A percentile compares a stretch with the other conserved stretches of the same genome.
Evolutionary conservation across 2,888 invertebrate genomes (phyloP).

Genomic region (Thera obeliscata): DNA sequence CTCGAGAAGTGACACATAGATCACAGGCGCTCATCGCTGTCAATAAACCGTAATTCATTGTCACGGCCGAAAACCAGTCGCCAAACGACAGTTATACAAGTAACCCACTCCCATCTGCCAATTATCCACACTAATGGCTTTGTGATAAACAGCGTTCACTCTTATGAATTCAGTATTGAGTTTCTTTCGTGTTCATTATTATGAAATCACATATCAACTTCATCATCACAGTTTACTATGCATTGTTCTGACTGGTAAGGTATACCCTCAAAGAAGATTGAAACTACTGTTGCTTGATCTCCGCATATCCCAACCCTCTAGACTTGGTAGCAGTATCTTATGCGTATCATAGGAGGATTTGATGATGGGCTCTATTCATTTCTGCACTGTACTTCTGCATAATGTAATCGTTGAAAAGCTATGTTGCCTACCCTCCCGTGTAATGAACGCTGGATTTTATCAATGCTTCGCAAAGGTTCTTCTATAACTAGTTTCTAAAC

Average conservation of each 20-base stretch:
- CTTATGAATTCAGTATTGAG: not conserved
- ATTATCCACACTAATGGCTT: conserved; percentile 32
- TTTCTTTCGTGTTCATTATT: not conserved
- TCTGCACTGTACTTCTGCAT: too few species aligned
- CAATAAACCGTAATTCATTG: conserved; percentile 30
- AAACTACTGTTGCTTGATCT: too few species aligned
- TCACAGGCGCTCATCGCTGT: conserved; percentile 19
- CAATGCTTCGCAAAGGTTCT: not conserved
- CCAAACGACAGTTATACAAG: conserved; percentile 27
- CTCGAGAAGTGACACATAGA: conserved; percentile 25
- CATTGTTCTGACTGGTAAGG: not conserved
- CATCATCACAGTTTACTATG: not conserved
- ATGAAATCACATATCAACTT: not conserved
- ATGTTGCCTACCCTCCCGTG: not conserved
- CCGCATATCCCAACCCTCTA: too few species aligned
- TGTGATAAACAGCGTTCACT: conserved; percentile 12
- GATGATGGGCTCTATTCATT: not conserved
- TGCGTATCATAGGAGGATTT: not conserved
- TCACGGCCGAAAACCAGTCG: conserved; percentile 34
- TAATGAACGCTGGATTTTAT: not conserved
- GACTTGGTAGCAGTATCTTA: too few species aligned
- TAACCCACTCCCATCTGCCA: conserved; percentile 31
- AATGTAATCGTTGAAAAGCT: too few species aligned
- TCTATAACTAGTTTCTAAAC: not conserved
- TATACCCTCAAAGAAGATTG: not conserved